Evolutionary conservation across 2,113 vertebrate species (phyloP).

Genomic region (Macquaria australasica): DNA sequence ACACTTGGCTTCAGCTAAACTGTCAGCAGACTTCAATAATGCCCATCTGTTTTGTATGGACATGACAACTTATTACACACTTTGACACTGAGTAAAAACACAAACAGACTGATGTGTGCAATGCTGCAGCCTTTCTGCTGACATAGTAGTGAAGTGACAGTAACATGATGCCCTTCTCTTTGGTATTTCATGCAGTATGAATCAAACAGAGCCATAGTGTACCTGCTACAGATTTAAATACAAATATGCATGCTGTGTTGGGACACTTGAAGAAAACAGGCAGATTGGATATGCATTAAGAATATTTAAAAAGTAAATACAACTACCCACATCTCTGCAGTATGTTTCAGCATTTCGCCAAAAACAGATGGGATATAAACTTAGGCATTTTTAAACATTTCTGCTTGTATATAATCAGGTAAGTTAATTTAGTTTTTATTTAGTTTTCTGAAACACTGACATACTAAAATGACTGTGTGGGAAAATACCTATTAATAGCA

Average conservation of each 20-base stretch:
- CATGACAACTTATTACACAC: constrained; percentile 63
- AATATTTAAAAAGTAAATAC: not conserved
- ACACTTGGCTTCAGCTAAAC: constrained; percentile 61
- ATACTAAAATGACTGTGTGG: not conserved
- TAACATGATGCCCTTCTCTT: not conserved
- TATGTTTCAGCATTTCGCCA: not conserved
- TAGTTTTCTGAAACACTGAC: not conserved
- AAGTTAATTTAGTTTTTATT: not conserved
- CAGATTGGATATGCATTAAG: not conserved
- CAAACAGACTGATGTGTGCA: constrained; percentile 33
- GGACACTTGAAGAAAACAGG: not conserved
- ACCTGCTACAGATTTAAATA: constrained; percentile 1
- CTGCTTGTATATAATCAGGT: not conserved
- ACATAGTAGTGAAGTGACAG: constrained; percentile 27
- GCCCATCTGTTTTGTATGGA: constrained; percentile 54
- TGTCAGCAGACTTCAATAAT: constrained; percentile 70
- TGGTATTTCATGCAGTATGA: not conserved
- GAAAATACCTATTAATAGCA: not conserved
- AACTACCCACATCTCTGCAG: not conserved
- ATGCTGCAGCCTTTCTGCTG: constrained; percentile 13
- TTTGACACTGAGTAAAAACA: constrained; percentile 42
- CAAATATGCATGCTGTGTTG: not conserved
- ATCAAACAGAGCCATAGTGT: not conserved
- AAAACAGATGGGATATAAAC: constrained; percentile 13
- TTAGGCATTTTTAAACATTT: not conserved